These are phyloP conservation scores for Syngnathus rostellatus DNA, from an alignment of 2,797 vertebrate species.

Conservation along the genomic window DNA sequence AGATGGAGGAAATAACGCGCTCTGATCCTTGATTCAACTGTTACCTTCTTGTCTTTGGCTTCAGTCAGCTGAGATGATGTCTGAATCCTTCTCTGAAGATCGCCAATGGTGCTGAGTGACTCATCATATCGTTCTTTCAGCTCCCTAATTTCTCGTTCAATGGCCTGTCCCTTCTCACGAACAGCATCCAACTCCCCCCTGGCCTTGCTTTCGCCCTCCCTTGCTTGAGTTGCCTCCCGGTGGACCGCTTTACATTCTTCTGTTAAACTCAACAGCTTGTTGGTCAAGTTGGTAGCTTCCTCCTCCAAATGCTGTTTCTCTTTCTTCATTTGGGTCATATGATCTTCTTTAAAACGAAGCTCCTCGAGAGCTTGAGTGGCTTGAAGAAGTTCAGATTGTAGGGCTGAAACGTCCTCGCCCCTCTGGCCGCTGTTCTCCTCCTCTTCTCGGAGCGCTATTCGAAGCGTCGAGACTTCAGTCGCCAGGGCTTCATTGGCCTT, in stretches of 20 bases:
- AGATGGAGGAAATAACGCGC: background rate
- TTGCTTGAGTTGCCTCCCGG: slow-evolving; percentile 62
- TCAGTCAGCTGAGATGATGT: slow-evolving; percentile 85
- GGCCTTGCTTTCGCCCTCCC: slow-evolving; percentile 65
- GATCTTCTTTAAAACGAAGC: slow-evolving; percentile 66
- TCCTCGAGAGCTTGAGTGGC: slow-evolving; percentile 70
- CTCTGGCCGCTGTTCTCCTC: slow-evolving; percentile 69
- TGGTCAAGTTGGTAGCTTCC: slow-evolving; percentile 63
- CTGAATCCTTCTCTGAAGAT: slow-evolving; percentile 88
- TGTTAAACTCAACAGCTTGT: slow-evolving; percentile 59
- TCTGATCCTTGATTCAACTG: background rate
- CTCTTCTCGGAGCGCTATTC: slow-evolving; percentile 65
- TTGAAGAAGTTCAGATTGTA: slow-evolving; percentile 75
- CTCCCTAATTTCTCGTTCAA: slow-evolving; percentile 85
- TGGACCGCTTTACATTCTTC: slow-evolving; percentile 69
- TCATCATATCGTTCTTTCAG: slow-evolving; percentile 84
- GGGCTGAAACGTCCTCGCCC: slow-evolving; percentile 64
- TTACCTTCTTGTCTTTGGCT: slow-evolving; percentile 93
- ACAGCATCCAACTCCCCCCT: slow-evolving; percentile 70
- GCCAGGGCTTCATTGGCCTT: slow-evolving; percentile 68
- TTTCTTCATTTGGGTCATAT: slow-evolving; percentile 66
- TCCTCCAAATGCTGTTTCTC: slow-evolving; percentile 74
- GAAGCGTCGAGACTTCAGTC: slow-evolving; percentile 53
- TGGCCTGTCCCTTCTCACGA: slow-evolving; percentile 69
- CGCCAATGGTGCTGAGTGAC: slow-evolving; percentile 77